phyloP scores from a whole-genome alignment of 1,140 invertebrate genomes.

The Drosophila pallidifrons region DNA sequence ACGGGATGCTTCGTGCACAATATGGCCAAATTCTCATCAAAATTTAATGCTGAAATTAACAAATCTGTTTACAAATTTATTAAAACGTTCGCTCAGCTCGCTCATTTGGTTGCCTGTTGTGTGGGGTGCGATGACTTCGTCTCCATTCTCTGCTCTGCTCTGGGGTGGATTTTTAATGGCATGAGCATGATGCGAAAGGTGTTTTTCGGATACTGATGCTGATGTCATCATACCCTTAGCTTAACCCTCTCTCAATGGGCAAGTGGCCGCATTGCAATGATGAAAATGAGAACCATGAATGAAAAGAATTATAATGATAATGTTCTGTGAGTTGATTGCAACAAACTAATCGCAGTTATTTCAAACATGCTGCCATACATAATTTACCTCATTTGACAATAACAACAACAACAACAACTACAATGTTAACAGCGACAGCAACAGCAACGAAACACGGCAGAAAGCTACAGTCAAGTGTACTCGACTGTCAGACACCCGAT shows the following conservation, averaged over 20 bases:
- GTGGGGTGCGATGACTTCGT: neutral
- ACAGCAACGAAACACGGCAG: neutral
- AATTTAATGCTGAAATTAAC: conserved; percentile 85
- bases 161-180: conserved; percentile 42
- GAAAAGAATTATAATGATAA: neutral
- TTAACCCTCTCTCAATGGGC: conserved; percentile 32
- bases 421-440: conserved; percentile 21
- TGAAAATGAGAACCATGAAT: neutral
- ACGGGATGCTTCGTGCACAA: conserved; percentile 56
- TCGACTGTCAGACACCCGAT: no score
- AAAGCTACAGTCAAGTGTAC: no score
- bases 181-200: conserved; percentile 36
- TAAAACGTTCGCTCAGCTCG: conserved; percentile 76
- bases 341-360: conserved; percentile 24
- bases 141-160: neutral
- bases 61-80: conserved; percentile 85
- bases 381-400: conserved; percentile 42
- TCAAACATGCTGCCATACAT: conserved; percentile 36
- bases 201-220: conserved; percentile 21
- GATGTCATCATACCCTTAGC: conserved; percentile 48
- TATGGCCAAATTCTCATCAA: conserved; percentile 85
- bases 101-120: conserved; percentile 56
- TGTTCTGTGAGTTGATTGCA: conserved; percentile 7
- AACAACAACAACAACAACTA: conserved; percentile 49
- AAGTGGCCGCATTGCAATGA: conserved; percentile 1